A percentile compares a stretch with the other conserved stretches of the same genome.
These are phyloP conservation scores for Seriola rivoliana DNA, from an alignment of 2,113 vertebrate genomes.

Conservation along the genomic window DNA sequence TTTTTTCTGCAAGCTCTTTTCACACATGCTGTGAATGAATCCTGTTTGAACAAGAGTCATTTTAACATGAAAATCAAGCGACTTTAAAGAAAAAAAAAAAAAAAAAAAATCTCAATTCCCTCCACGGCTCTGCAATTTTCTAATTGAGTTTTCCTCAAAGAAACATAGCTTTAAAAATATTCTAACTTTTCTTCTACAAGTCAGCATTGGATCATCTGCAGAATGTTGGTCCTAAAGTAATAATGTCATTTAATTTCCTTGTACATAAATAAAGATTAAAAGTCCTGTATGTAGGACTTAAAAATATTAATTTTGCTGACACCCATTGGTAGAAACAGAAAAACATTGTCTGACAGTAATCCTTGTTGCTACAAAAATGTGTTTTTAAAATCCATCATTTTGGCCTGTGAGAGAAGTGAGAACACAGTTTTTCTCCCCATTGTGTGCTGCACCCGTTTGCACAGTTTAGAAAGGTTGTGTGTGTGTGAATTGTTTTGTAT, in stretches of 20 bases:
- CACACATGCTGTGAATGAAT: constrained; percentile 28
- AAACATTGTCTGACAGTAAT: neutral
- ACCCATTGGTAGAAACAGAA: neutral
- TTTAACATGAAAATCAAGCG: neutral
- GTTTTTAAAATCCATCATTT: neutral
- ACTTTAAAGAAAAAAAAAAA: neutral
- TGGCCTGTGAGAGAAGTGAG: neutral
- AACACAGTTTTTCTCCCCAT: no score
- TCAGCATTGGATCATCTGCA: neutral
- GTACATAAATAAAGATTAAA: neutral
- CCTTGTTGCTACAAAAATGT: neutral
- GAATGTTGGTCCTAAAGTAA: neutral
- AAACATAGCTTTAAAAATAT: neutral
- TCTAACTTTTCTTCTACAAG: neutral
- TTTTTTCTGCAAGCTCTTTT: constrained; percentile 38
- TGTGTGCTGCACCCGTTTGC: neutral
- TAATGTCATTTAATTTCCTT: neutral
- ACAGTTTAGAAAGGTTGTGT: neutral
- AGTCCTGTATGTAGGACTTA: neutral
- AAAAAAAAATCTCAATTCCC: neutral
- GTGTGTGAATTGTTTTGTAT: neutral
- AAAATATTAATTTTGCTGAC: neutral
- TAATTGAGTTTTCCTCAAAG: neutral
- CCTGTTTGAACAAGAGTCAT: neutral
- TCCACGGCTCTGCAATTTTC: neutral